A percentile compares a stretch with the other conserved stretches of the same genome.
These are phyloP conservation scores for Otocyon megalotis DNA, from an alignment of 2,113 vertebrate genomes.

Conservation along the genomic window DNA sequence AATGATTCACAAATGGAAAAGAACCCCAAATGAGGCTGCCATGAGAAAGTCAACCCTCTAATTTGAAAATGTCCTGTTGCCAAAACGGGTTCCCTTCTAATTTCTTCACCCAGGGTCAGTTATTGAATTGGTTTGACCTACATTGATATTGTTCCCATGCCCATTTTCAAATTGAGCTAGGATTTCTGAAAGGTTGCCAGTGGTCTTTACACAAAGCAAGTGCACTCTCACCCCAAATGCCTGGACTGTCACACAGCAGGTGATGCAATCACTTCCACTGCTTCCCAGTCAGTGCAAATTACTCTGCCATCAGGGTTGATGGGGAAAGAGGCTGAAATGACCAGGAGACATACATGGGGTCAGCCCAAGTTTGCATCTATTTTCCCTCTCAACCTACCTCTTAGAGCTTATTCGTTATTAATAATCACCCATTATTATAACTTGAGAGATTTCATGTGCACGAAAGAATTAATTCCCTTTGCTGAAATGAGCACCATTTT, in stretches of 20 bases:
- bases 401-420: background rate
- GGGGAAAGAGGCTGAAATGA: background rate
- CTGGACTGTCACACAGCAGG: background rate
- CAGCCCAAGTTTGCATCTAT: background rate
- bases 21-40: background rate
- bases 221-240: background rate
- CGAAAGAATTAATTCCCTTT: constrained; percentile 19
- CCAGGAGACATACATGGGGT: background rate
- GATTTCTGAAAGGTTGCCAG: background rate
- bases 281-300: background rate
- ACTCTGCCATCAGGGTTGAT: background rate
- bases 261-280: background rate
- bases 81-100: constrained; percentile 13
- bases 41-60: background rate
- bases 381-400: background rate
- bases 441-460: background rate
- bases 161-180: constrained; percentile 51
- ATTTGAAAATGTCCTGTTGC: constrained; percentile 37
- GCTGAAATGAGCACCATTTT: background rate
- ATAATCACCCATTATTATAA: constrained; percentile 41
- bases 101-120: constrained; percentile 11
- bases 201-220: background rate
- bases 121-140: constrained; percentile 14
- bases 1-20: background rate
- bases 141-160: background rate